Base-by-base conservation (phyloP, 1,140 invertebrate species). In the Tetramorium simillimum region DNA sequence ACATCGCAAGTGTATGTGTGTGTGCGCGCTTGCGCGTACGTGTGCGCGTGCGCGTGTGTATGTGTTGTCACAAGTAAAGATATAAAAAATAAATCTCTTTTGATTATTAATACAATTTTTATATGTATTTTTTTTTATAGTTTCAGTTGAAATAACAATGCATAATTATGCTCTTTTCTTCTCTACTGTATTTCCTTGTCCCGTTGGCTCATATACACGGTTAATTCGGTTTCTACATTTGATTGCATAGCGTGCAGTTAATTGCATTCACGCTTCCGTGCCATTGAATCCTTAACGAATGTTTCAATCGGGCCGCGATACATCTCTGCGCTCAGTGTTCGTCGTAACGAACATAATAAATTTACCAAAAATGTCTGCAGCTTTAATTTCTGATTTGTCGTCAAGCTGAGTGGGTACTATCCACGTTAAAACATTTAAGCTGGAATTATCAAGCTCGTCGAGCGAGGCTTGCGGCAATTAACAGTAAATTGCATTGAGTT, bases 171-270 rank as follows among this genome's bases (percentile, higher is more conserved):
- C 56, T 18, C 53, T 53, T 40, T 81, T 56, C 40, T 69, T 67
- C 18, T 14, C 10, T n/a, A 14, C 18, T 49, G 1, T 37, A 28
- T 62, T 62, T 69, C 60, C 53, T 81, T 86, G 49, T 82, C 33
- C 40, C 43, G 28, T 24, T 14, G 24, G 16, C 24, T 85, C 60
- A 33, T 65, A 28, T 49, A 53, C 60, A 37, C 58, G 21, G 60
- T 85, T 85, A 78, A 85, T 85, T 85, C 37, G 40, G 33, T 40
- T 58, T 85, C 49, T 70, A 67, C 69, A 89, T 86, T 46, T 76
- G 88, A 89, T 90, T 85, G 49, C 58, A 84, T 70, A 69, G 70
- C 85, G 18, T 76, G 78, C 81, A 75, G 85, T 90, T 88, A 91
- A 92, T 88, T 63, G 86, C 87, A 89, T 90, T 87, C 65, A 76